Base-by-base conservation (phyloP, 2,113 vertebrate species). In the Hypanus sabinus region DNA sequence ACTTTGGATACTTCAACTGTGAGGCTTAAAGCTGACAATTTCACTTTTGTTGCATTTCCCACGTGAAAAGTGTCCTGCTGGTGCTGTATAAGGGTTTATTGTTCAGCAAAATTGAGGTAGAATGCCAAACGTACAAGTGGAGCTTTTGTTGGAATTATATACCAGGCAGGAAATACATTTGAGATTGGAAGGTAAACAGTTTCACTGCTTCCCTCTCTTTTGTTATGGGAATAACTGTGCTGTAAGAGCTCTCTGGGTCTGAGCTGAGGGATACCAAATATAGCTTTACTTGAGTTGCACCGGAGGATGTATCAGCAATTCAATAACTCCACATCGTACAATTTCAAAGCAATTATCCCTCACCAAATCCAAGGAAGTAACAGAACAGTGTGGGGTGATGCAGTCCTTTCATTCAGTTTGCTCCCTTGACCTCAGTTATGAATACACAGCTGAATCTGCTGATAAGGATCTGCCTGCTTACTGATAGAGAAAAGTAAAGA, bases 401-500 rank as follows among this genome's bases (percentile, higher is more conserved):
- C 30, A 36, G 91, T 55, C 91, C 68, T 73, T 93, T 93, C 68
- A 93, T 73, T 93, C 46, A 46, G 91, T 73, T 36, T 75, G 91
- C 33, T 8, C 93, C 92, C 94, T 94, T 94, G 91, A 96, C n/a
- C 95, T 94, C 1, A 94, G 95, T 96, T 96, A 94, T 94, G 96
- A 96, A 96, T 94, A 95, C 94, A 93, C 91, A 95, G 94, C 95
- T 94, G 94, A 95, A 91, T 94, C 55, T 24, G 94, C 94, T 94
- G 96, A 97, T 96, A 97, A 96, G 96, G 95, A 97, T 97, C 96
- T 96, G 94, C 94, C 94, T 94, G 95, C 93, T 94, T 94, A 95
- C 94, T 95, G 96, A 96, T 94, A 95, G 77, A 83, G 83, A n/a
- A n/a, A 27, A 85, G 2, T 27, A 18, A 79, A 88, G 96, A 96